Evolutionary conservation across 2,797 vertebrate species (phyloP).

Genomic region (Myotis myotis): DNA sequence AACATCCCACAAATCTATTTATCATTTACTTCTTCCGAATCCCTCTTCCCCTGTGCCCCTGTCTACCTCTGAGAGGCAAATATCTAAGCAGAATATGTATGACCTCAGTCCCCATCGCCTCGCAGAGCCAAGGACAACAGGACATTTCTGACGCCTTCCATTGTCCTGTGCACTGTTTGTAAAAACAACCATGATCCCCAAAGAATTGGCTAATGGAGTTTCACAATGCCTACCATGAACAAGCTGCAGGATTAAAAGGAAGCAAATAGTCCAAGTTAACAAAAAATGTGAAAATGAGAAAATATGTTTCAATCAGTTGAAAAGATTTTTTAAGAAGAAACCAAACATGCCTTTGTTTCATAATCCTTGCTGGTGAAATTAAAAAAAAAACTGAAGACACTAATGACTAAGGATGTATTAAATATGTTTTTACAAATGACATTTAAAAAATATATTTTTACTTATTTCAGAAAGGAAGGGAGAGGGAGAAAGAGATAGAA

Average conservation of each 20-base stretch:
- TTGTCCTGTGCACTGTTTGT: background rate
- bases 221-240: slow-evolving; percentile 8
- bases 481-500: too few relatives aligned
- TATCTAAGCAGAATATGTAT: background rate
- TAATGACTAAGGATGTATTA: background rate
- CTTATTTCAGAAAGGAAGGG: too few relatives aligned
- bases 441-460: background rate
- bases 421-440: background rate
- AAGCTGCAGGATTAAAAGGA: background rate
- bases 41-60: rapidly evolving
- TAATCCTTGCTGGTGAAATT: background rate
- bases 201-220: background rate
- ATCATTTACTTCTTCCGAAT: background rate
- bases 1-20: background rate
- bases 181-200: background rate
- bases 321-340: slow-evolving; percentile 36
- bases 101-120: background rate
- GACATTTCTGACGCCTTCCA: background rate
- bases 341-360: background rate
- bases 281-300: background rate
- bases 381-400: background rate
- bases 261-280: background rate
- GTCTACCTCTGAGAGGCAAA: background rate
- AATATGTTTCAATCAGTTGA: background rate
- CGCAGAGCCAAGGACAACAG: background rate